phyloP scores from a whole-genome alignment of 2,113 vertebrate genomes.

The Mormyrus lacerda region DNA sequence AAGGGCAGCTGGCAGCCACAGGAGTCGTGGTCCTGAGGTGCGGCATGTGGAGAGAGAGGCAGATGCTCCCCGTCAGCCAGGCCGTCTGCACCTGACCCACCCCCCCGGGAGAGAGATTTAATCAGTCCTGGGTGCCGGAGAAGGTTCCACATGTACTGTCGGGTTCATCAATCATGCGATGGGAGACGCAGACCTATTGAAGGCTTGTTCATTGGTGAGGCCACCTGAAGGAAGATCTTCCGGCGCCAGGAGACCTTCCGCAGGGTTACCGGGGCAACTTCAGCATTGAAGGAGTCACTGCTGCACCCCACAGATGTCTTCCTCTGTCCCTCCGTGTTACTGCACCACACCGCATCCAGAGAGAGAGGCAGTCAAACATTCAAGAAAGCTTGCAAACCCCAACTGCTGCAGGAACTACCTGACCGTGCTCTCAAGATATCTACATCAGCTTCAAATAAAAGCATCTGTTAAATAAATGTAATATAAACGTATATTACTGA shows the following conservation, averaged over 20 bases:
- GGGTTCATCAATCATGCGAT: background rate
- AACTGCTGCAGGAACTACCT: background rate
- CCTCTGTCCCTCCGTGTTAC: slow-evolving; percentile 84
- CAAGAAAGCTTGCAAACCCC: background rate
- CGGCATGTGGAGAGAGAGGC: slow-evolving; percentile 77
- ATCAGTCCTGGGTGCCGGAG: background rate
- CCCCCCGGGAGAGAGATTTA: background rate
- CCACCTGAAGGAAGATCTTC: slow-evolving; percentile 91
- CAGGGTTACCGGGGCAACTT: slow-evolving; percentile 58
- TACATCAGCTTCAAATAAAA: background rate
- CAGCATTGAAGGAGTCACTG: slow-evolving; percentile 72
- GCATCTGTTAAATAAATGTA: background rate
- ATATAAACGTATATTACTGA: too few species aligned
- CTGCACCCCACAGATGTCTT: slow-evolving; percentile 78
- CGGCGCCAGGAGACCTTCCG: slow-evolving; percentile 93
- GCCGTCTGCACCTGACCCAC: slow-evolving; percentile 54
- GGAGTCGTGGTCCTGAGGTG: slow-evolving; percentile 62
- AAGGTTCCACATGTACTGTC: background rate
- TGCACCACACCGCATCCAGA: slow-evolving; percentile 40
- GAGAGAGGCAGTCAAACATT: background rate
- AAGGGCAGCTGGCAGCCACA: slow-evolving; percentile 48
- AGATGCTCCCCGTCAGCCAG: slow-evolving; percentile 73
- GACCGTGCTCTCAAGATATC: background rate
- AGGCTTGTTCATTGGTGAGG: slow-evolving; percentile 85
- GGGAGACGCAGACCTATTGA: slow-evolving; percentile 66